Conservation (phyloP, 2,113 vertebrate species). For the Archocentrus centrarchus region DNA sequence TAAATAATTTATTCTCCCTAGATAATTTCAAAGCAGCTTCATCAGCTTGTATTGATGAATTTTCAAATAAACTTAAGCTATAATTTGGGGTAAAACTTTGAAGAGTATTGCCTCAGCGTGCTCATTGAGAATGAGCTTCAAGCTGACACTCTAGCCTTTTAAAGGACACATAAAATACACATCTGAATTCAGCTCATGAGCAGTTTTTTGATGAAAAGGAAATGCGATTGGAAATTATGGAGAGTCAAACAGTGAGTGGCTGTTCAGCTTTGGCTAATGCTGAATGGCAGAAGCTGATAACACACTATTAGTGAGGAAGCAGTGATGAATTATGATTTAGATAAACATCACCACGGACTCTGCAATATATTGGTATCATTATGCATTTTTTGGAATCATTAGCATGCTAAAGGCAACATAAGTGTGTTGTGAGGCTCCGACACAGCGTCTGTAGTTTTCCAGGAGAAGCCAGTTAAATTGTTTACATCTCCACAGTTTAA, state of each 20-base stretch:
- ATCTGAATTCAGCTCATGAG: conserved; percentile 33
- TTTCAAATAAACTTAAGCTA: conserved; percentile 7
- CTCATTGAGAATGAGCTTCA: not conserved
- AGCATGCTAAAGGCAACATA: conserved; percentile 24
- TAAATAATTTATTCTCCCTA: conserved; percentile 59
- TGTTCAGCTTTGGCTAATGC: conserved; percentile 16
- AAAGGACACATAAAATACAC: not conserved
- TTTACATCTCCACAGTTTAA: conserved; percentile 23
- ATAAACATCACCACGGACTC: conserved; percentile 24
- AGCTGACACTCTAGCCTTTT: not conserved
- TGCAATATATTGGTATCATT: conserved; percentile 47
- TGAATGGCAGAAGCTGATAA: conserved; percentile 48
- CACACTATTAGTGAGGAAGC: conserved; percentile 21
- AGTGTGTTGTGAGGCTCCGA: not conserved
- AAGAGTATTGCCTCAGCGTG: not conserved
- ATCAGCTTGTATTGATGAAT: conserved; percentile 37
- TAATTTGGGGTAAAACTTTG: conserved; percentile 25
- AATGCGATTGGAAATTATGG: conserved; percentile 18
- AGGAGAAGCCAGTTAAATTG: conserved; percentile 22
- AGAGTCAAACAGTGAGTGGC: conserved; percentile 26
- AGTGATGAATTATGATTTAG: conserved; percentile 45
- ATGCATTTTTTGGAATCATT: conserved; percentile 35
- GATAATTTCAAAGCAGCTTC: conserved; percentile 39
- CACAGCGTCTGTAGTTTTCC: not conserved
- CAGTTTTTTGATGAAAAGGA: conserved; percentile 22